Evolutionary conservation across 2,888 invertebrate genomes (phyloP), one percentile per base, ranked within the genome.

Genomic region (Patella caerulea): DNA sequence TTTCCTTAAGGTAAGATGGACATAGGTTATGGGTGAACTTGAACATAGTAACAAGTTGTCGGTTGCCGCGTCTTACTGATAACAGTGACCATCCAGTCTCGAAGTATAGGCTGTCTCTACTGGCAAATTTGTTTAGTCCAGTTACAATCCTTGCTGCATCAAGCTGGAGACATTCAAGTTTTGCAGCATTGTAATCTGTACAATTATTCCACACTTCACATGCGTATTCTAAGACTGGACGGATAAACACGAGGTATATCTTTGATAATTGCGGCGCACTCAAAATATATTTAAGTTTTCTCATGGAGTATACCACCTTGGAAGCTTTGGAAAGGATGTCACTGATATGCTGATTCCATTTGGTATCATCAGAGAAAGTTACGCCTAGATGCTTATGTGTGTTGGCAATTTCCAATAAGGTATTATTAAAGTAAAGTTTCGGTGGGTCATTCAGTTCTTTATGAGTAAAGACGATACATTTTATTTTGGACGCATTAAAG

Each of bases 171-270:
- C n/a, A 9, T n/a, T 65, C 65, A 11, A 65, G 65, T 65, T 65
- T 65, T 7, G n/a, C 7, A 65, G 65, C n/a, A 65, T 19, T 65
- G 7, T n/a, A 65, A n/a, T 65, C 65, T 24, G 65, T 65, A 65
- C 65, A 65, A 7, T n/a, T 19, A 65, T 65, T 24, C 65, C 65
- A 65, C 24, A 65, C 65, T 65, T 65, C 65, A 24, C 65, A 65
- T 7, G 19, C 65, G 24, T 65, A 65, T 65, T 65, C 65, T 65
- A 65, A 65, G 11, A 24, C 9, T 19, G 65, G 65, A 12, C 65
- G 19, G 24, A 65, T 65, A 65, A 65, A 19, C n/a, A n/a, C n/a
- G 65, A 24, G 7, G 65, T 65, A 65, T 65, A 65, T 19, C 24
- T 65, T 65, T 19, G n/a, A 19, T 12, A 65, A 65, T 7, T n/a